Conservation (phyloP, 37 sponge, comb jelly and placozoan species). For the Cliona cf. orientalis region DNA sequence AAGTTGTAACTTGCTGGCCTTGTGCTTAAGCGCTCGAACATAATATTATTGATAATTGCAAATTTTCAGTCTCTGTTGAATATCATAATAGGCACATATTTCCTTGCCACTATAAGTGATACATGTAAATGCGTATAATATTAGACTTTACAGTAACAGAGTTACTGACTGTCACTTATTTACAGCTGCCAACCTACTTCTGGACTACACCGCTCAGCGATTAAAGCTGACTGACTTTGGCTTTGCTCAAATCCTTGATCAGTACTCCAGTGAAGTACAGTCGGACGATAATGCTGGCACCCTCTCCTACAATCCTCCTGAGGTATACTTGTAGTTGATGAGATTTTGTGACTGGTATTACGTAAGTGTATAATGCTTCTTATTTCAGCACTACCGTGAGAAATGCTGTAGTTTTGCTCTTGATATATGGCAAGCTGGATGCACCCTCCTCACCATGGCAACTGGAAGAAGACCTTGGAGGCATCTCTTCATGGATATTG, state of each 20-base stretch:
- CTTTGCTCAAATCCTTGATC: slow-evolving; percentile 40
- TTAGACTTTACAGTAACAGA: too few species aligned
- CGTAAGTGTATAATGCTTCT: neutral
- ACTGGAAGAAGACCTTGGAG: slow-evolving; percentile 72
- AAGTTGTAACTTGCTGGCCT: neutral
- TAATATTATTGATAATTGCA: neutral
- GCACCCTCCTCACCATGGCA: slow-evolving; percentile 63
- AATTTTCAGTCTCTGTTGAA: too few species aligned
- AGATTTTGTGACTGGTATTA: neutral
- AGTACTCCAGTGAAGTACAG: slow-evolving; percentile 1
- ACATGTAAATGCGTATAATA: too few species aligned
- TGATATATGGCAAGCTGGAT: slow-evolving; percentile 73
- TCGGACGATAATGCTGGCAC: slow-evolving; percentile 35
- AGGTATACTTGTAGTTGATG: slow-evolving; percentile 25
- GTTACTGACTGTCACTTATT: neutral
- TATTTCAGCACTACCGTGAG: slow-evolving; percentile 37
- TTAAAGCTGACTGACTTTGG: slow-evolving; percentile 66
- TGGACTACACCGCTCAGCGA: slow-evolving; percentile 45
- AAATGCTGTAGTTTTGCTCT: slow-evolving; percentile 39
- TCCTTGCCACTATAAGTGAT: too few species aligned
- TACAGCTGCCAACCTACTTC: slow-evolving; percentile 53
- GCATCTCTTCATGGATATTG: slow-evolving; percentile 52
- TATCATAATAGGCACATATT: too few species aligned
- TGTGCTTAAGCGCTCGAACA: too few species aligned
- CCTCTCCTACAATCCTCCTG: slow-evolving; percentile 59